phyloP scores from a whole-genome alignment of 2,113 vertebrate genomes.

The Aegithalos caudatus region DNA sequence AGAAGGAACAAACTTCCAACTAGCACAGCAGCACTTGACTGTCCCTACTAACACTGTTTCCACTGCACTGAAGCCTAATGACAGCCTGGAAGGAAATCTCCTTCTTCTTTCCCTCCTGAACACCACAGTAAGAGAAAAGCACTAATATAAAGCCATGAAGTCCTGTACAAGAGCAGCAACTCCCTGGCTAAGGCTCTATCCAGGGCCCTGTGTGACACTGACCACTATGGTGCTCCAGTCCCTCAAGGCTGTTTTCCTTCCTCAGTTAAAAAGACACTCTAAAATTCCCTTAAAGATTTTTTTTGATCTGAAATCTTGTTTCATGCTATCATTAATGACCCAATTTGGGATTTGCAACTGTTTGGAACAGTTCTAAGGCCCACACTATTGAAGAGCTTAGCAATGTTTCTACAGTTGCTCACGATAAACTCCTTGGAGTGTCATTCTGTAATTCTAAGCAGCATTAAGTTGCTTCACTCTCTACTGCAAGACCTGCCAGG shows the following conservation, averaged over 20 bases:
- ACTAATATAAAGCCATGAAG: rapidly evolving
- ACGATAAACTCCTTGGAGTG: rapidly evolving
- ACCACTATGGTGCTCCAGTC: rapidly evolving
- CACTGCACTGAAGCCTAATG: rapidly evolving
- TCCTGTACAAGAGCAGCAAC: too few species aligned
- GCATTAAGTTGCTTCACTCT: not conserved
- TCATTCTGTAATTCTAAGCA: not conserved
- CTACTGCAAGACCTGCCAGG: not conserved
- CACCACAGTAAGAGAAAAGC: not conserved
- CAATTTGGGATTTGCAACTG: not conserved
- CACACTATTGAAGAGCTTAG: not conserved
- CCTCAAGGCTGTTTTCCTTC: not conserved
- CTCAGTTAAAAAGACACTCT: not conserved
- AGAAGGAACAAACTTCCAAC: not conserved
- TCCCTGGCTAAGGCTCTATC: not conserved
- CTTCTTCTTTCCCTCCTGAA: not conserved
- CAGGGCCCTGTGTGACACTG: not conserved
- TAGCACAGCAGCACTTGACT: not conserved
- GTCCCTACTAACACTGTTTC: not conserved
- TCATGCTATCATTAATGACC: not conserved
- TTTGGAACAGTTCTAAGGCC: not conserved
- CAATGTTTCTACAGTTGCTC: not conserved
- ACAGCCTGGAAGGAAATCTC: not conserved
- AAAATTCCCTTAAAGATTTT: not conserved
- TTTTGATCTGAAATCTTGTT: not conserved